Evolutionary conservation across 2,888 invertebrate species (phyloP).

Genomic region (Alcis repandata): DNA sequence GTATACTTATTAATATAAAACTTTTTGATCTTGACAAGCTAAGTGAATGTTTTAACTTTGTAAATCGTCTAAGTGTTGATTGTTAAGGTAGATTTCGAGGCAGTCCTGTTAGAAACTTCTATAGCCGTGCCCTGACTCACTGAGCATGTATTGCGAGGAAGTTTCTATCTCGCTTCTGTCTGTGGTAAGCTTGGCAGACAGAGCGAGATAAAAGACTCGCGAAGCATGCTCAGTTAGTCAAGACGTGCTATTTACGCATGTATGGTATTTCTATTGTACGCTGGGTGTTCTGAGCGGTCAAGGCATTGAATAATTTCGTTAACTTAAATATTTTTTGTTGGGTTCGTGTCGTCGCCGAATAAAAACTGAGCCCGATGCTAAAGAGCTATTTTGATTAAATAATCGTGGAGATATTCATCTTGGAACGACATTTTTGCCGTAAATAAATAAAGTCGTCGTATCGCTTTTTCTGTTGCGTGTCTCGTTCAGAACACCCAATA

Average conservation of each 20-base stretch:
- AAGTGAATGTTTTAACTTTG: slow-evolving; percentile 37
- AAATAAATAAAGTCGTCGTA: neutral
- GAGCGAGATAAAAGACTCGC: no score
- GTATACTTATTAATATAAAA: slow-evolving; percentile 46
- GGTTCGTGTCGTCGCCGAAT: neutral
- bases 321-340: neutral
- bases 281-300: slow-evolving; percentile 18
- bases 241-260: neutral
- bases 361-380: neutral
- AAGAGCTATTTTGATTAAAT: neutral
- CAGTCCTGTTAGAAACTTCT: slow-evolving; percentile 26
- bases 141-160: no score
- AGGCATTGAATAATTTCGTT: neutral
- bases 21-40: slow-evolving; percentile 41
- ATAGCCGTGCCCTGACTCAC: no score
- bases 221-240: no score
- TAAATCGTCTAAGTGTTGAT: slow-evolving; percentile 40
- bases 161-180: no score
- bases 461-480: neutral
- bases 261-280: neutral
- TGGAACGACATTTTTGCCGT: no score
- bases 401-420: neutral
- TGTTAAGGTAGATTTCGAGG: slow-evolving; percentile 36
- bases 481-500: slow-evolving; percentile 10
- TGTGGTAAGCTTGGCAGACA: no score